Conservation (phyloP, 2,888 invertebrate species). For the Protodeltote pygarga region DNA sequence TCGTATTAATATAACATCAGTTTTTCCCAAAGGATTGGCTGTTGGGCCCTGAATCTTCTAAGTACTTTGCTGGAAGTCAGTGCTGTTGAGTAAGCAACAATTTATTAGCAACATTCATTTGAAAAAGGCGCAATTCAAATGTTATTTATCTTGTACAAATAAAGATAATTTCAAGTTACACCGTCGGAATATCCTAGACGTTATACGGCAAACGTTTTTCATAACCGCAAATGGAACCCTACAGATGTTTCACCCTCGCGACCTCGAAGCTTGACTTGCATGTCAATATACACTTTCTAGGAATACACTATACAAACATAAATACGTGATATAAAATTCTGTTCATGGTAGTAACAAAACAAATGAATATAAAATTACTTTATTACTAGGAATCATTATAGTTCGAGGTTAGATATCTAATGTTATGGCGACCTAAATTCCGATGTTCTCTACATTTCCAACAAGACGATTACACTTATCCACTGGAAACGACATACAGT, state of each 20-base stretch:
- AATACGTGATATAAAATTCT: conserved; percentile 2
- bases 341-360: conserved; percentile 3
- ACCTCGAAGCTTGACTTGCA: neutral
- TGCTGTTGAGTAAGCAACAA: no score
- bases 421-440: conserved; percentile 27
- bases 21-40: no score
- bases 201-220: no score
- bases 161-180: no score
- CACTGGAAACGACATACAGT: conserved; percentile 43
- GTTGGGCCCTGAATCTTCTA: no score
- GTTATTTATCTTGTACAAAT: no score
- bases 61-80: no score
- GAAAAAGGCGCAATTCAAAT: no score
- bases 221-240: neutral
- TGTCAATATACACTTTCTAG: neutral
- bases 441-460: conserved; percentile 23
- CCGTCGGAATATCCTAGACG: no score
- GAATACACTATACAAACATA: conserved; percentile 5
- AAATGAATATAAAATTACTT: conserved; percentile 2
- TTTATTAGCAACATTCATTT: no score
- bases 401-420: conserved; percentile 3
- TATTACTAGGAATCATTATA: conserved; percentile 30
- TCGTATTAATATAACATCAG: no score
- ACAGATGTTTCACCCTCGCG: neutral
- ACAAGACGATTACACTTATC: conserved; percentile 43